phyloP scores from a whole-genome alignment of 2,797 vertebrate species.

The Chelidonichthys spinosus region DNA sequence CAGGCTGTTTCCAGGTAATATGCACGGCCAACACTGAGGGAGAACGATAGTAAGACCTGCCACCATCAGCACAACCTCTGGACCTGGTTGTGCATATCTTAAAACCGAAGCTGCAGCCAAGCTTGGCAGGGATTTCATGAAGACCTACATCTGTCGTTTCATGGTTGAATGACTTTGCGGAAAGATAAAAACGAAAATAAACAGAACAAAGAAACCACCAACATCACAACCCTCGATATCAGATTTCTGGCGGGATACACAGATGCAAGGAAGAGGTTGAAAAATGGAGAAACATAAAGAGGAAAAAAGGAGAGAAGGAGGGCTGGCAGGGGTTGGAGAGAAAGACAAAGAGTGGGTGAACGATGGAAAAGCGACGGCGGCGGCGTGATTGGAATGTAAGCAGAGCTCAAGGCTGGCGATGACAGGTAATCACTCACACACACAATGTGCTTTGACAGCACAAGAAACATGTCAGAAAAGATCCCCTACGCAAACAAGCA shows the following conservation, averaged over 20 bases:
- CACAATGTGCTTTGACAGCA: constrained; percentile 79
- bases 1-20: constrained; percentile 21
- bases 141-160: constrained; percentile 27
- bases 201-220: constrained; percentile 45
- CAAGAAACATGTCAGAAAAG: constrained; percentile 73
- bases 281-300: constrained; percentile 30
- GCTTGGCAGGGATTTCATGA: constrained; percentile 35
- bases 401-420: constrained; percentile 67
- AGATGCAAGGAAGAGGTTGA: not conserved
- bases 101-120: constrained; percentile 30
- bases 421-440: constrained; percentile 80
- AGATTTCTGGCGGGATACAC: constrained; percentile 29
- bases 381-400: constrained; percentile 57
- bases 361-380: constrained; percentile 37
- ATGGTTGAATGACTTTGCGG: constrained; percentile 24
- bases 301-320: constrained; percentile 10
- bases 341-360: constrained; percentile 39
- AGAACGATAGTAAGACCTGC: constrained; percentile 15
- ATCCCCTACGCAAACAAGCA: constrained; percentile 71
- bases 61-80: constrained; percentile 45
- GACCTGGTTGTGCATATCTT: constrained; percentile 21
- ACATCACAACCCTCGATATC: constrained; percentile 28
- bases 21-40: not conserved
- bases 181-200: constrained; percentile 40
- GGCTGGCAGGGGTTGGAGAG: constrained; percentile 42